Conservation (phyloP, 2,113 vertebrate genomes). For the Pachyramphus minor region DNA sequence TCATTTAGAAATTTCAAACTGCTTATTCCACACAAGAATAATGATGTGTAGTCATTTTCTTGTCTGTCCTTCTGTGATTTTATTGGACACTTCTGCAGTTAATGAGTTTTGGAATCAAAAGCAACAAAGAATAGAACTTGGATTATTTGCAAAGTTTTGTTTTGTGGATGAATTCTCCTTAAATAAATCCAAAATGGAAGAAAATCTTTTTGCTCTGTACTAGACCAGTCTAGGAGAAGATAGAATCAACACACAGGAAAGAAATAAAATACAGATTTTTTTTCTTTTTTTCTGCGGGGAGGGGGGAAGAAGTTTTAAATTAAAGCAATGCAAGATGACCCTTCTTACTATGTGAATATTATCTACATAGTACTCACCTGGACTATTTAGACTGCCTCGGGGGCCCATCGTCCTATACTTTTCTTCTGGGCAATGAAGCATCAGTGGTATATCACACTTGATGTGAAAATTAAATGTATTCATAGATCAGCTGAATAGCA, state of each 20-base stretch:
- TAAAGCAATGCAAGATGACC: neutral
- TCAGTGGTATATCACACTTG: neutral
- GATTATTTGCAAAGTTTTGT: neutral
- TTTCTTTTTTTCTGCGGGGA: too few relatives aligned
- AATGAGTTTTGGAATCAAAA: neutral
- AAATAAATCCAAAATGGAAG: neutral
- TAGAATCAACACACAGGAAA: neutral
- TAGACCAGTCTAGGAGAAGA: neutral
- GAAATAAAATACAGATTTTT: neutral
- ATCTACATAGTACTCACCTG: neutral
- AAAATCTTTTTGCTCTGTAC: neutral
- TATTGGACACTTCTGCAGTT: neutral
- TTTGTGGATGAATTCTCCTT: neutral
- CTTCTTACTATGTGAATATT: neutral
- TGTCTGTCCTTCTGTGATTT: neutral
- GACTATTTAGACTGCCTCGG: neutral
- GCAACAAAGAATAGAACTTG: neutral
- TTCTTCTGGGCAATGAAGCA: neutral
- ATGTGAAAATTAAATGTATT: neutral
- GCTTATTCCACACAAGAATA: neutral
- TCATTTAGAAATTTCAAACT: neutral
- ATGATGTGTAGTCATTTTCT: neutral
- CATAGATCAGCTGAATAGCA: neutral
- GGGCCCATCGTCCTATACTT: neutral
- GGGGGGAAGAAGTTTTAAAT: neutral